phyloP scores from a whole-genome alignment of 2,888 invertebrate species.

The Aelia acuminata region DNA sequence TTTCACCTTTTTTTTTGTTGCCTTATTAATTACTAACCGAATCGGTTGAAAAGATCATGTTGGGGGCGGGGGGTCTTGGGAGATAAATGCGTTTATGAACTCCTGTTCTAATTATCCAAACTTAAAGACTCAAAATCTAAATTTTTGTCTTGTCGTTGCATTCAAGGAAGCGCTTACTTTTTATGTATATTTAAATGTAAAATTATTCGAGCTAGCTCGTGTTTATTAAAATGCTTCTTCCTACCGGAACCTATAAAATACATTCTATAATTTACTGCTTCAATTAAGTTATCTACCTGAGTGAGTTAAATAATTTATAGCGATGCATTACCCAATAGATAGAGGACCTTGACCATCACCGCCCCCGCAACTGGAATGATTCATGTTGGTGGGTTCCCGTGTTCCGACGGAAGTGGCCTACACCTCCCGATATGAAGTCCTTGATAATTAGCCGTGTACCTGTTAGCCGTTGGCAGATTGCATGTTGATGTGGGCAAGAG shows the following conservation, averaged over 20 bases:
- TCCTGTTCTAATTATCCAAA: too few relatives aligned
- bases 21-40: too few relatives aligned
- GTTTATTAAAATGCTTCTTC: neutral
- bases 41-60: too few relatives aligned
- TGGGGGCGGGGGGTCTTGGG: too few relatives aligned
- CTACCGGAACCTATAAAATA: neutral
- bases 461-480: neutral
- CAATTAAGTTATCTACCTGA: neutral
- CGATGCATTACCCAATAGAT: neutral
- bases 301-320: neutral
- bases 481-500: neutral
- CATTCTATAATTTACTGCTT: neutral
- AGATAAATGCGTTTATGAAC: too few relatives aligned
- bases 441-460: conserved; percentile 6
- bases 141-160: neutral
- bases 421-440: neutral
- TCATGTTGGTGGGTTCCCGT: neutral
- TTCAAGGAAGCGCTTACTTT: neutral
- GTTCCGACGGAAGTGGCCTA: neutral
- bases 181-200: neutral
- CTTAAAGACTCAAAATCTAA: neutral
- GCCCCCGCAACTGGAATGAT: conserved; percentile 12
- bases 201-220: neutral
- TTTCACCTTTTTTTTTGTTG: too few relatives aligned
- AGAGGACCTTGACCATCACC: neutral